These are phyloP conservation scores for Papilio aristodemus DNA, from an alignment of 1,140 invertebrate genomes.

Conservation along the genomic window DNA sequence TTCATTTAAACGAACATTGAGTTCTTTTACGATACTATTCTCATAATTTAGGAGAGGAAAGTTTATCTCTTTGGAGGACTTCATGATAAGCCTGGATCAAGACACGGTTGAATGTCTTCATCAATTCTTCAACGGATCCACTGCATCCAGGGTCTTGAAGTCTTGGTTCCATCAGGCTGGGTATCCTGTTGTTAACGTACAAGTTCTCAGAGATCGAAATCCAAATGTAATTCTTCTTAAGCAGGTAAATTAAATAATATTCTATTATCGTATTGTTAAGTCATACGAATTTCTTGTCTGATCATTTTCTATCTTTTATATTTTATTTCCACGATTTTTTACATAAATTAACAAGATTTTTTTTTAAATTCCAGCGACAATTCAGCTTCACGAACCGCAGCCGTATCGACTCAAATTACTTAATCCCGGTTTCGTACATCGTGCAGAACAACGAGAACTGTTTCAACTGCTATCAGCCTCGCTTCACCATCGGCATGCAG, in stretches of 20 bases:
- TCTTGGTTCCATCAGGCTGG: conserved; percentile 89
- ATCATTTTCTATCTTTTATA: too few species aligned
- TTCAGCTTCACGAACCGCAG: conserved; percentile 58
- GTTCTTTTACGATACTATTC: too few species aligned
- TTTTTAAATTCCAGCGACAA: conserved; percentile 54
- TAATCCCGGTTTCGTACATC: conserved; percentile 69
- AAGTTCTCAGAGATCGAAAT: conserved; percentile 62
- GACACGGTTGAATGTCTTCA: conserved; percentile 66
- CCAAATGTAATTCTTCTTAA: conserved; percentile 65
- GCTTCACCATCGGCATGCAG: conserved; percentile 63
- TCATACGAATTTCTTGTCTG: too few species aligned
- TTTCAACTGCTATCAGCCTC: conserved; percentile 66
- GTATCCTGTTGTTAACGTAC: conserved; percentile 86
- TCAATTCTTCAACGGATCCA: conserved; percentile 64
- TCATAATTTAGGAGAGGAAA: conserved; percentile 56
- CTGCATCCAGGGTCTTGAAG: conserved; percentile 81
- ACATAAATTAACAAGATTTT: conserved; percentile 12
- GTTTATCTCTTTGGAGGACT: conserved; percentile 61
- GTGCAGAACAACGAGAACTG: conserved; percentile 65
- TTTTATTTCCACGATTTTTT: too few species aligned
- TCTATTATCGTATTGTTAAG: not conserved
- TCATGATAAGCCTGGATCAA: conserved; percentile 54
- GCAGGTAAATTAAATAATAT: conserved; percentile 47
- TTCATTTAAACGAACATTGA: too few species aligned
- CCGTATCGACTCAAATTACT: conserved; percentile 54